Evolutionary conservation across 2,113 vertebrate genomes (phyloP).

Genomic region (Seriola dumerili): DNA sequence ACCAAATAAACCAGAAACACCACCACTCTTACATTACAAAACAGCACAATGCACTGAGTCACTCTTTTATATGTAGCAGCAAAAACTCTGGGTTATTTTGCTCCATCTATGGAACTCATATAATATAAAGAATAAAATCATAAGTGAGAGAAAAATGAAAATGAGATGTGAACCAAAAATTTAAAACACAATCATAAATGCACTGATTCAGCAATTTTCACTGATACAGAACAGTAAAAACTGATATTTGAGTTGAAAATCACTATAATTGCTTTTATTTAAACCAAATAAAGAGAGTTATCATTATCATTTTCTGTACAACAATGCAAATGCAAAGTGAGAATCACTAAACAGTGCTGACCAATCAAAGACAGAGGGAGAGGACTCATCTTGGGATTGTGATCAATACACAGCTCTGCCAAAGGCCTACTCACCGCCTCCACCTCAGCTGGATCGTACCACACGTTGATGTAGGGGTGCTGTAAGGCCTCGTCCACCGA

Average conservation of each 20-base stretch:
- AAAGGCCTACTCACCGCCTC: slow-evolving; percentile 91
- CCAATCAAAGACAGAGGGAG: slow-evolving; percentile 32
- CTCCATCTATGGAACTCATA: background rate
- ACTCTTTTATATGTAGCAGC: background rate
- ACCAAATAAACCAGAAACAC: slow-evolving; percentile 48
- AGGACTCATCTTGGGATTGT: slow-evolving; percentile 12
- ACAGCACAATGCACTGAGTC: slow-evolving; percentile 19
- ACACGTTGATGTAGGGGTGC: slow-evolving; percentile 99
- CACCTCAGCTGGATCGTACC: slow-evolving; percentile 99
- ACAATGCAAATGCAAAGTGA: background rate
- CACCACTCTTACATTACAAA: slow-evolving; percentile 33
- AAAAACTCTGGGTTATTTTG: background rate
- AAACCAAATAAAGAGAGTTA: background rate
- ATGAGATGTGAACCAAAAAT: slow-evolving; percentile 57
- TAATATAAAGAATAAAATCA: slow-evolving; percentile 22
- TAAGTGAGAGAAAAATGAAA: slow-evolving; percentile 35
- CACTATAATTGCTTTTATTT: background rate
- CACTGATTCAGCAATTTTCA: slow-evolving; percentile 17
- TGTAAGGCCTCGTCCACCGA: slow-evolving; percentile 99
- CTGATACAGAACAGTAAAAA: background rate
- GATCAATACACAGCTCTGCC: slow-evolving; percentile 46
- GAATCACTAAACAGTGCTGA: slow-evolving; percentile 31
- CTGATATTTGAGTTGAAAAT: background rate
- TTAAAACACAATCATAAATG: slow-evolving; percentile 39
- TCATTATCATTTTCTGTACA: background rate